Percentiles rank a stretch among this genome's conserved stretches.
These are phyloP conservation scores for Arnoldichthys spilopterus DNA, from an alignment of 2,797 vertebrate genomes.

Conservation along the genomic window DNA sequence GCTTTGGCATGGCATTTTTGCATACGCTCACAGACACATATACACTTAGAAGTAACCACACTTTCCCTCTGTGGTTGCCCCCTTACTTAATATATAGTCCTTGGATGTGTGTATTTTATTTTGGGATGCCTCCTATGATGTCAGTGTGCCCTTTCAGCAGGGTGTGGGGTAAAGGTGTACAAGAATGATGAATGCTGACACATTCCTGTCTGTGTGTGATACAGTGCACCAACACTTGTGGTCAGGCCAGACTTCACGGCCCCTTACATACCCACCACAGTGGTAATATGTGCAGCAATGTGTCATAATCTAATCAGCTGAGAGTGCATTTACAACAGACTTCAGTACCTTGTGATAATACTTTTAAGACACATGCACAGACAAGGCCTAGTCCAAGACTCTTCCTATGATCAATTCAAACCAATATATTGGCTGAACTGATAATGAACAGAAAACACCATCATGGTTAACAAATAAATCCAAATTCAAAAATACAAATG, in stretches of 20 bases:
- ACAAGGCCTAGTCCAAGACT: not conserved
- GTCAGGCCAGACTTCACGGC: constrained; percentile 19
- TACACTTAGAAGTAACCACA: constrained; percentile 16
- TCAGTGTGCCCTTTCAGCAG: constrained; percentile 34
- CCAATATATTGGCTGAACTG: not conserved
- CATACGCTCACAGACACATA: not conserved
- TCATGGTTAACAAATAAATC: too few species aligned
- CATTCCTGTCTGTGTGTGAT: constrained; percentile 29
- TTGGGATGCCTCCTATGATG: constrained; percentile 59
- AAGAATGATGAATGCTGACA: constrained; percentile 45
- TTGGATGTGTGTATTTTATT: constrained; percentile 48
- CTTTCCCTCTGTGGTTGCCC: not conserved
- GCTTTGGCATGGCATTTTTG: constrained; percentile 15
- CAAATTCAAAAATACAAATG: too few species aligned
- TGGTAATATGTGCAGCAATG: not conserved
- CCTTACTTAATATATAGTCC: constrained; percentile 8
- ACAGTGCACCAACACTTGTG: not conserved
- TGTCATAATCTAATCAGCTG: not conserved
- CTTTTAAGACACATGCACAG: not conserved
- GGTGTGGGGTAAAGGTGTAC: constrained; percentile 18
- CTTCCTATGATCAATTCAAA: not conserved
- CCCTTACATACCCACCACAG: not conserved
- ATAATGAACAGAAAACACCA: not conserved
- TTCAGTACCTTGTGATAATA: too few species aligned
- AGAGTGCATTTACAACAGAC: not conserved